Base-by-base conservation (phyloP, 2,797 vertebrate species). In the Thaleichthys pacificus region DNA sequence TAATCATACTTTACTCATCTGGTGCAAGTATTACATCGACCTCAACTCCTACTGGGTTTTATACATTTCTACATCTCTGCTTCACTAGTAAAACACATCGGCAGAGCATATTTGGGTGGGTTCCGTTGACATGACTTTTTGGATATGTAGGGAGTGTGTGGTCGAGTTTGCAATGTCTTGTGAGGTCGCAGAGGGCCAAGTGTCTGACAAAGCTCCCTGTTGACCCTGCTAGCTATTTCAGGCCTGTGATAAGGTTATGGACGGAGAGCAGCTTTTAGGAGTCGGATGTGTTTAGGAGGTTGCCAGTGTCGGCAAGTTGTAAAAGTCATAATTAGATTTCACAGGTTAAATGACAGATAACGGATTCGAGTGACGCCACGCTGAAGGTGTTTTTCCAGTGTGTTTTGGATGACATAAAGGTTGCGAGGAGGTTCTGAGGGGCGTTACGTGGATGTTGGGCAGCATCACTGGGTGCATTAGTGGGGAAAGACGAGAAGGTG, bases 141-240 rank as follows among this genome's bases (percentile, higher is more conserved):
- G 11, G 47, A 49, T 49, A 24, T 51, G 64, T 47, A 66, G 38
- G 6, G 38, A 14, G 38, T 9, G 26, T 66, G 14, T 6, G 19
- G 26, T 8, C 15, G 1, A 17, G 24, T 26, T 51, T 47, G 42
- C 42, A 26, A 56, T 17, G 32, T 65, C 32, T 58, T 69, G 64
- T 76, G 49, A 71, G 74, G 62, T 80, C 78, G 70, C 22, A 68
- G 73, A 35, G 70, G 68, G 63, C 49, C 80, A 73, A 74, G 76
- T 83, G 85, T 84, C 79, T 80, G 72, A 79, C 83, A 78, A 74
- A 86, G 83, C 81, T 80, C 65, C 76, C 79, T 70, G 83, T 86
- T 87, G 78, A 80, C 77, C 75, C 73, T 70, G 64, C 67, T 63
- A 74, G 83, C 85, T 92, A 91, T 91, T 91, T 91, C 80, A 83